Conservation (phyloP, 2,113 vertebrate species). For the Megaptera novaeangliae region DNA sequence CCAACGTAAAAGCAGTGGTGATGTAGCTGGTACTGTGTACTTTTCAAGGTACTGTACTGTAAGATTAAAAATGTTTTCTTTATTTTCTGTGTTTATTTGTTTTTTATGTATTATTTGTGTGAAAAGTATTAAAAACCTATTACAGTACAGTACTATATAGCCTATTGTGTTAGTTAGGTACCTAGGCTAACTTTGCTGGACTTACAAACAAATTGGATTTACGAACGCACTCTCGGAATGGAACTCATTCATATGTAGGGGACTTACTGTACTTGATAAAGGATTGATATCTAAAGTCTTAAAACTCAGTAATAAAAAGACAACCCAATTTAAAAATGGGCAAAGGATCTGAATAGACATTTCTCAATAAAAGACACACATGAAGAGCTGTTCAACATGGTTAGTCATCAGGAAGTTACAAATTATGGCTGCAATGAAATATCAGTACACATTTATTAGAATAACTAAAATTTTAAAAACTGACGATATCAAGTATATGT, state of each 20-base stretch:
- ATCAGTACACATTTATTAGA: not conserved
- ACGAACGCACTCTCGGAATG: not conserved
- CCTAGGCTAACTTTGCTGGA: not conserved
- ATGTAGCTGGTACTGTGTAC: not conserved
- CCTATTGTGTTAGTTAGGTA: not conserved
- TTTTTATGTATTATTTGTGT: not conserved
- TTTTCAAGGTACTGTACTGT: not conserved
- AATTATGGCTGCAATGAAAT: not conserved
- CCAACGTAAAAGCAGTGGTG: not conserved
- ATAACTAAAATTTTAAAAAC: not conserved
- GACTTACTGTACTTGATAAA: not conserved
- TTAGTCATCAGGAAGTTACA: not conserved
- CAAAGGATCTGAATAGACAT: not conserved
- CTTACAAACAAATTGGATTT: not conserved
- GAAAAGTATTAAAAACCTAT: not conserved
- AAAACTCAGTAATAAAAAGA: not conserved
- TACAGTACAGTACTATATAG: not conserved
- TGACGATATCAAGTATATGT: not conserved
- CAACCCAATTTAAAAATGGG: not conserved
- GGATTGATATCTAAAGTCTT: not conserved
- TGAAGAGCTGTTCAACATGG: not conserved
- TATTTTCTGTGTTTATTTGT: not conserved
- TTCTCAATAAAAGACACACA: not conserved
- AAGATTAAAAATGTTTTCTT: not conserved
- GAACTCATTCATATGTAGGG: not conserved